phyloP scores from a whole-genome alignment of 2,113 vertebrate species.

The Semnornis frantzii region DNA sequence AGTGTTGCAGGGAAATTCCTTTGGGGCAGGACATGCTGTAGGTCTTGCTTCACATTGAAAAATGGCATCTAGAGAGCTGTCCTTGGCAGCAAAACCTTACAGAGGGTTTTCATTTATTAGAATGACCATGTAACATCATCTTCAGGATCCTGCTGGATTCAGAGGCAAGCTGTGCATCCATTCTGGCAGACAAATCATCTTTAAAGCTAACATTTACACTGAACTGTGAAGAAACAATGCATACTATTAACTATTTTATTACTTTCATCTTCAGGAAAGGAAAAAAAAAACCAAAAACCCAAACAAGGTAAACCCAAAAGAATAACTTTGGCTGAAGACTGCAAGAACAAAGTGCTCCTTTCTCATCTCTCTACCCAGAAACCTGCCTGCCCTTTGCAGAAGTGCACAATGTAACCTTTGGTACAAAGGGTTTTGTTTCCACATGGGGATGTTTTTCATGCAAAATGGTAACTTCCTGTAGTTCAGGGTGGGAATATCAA shows the following conservation, averaged over 20 bases:
- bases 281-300: no score
- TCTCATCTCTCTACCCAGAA: not conserved
- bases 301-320: not conserved
- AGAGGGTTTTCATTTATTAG: not conserved
- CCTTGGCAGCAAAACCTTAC: not conserved
- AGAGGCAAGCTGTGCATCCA: not conserved
- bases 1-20: not conserved
- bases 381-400: not conserved
- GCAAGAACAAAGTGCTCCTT: not conserved
- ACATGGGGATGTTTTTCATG: not conserved
- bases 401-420: not conserved
- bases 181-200: not conserved
- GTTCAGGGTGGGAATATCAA: not conserved
- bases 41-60: not conserved
- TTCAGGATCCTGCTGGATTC: not conserved
- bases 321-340: not conserved
- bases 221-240: not conserved
- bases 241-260: not conserved
- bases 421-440: not conserved
- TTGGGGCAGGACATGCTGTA: rapidly evolving
- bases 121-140: not conserved
- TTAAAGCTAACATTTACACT: not conserved
- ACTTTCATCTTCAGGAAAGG: not conserved
- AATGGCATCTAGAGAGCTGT: not conserved
- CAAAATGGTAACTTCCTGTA: not conserved